Evolutionary conservation across 2,888 invertebrate genomes (phyloP).

Genomic region (Rhorus exstirpatorius): DNA sequence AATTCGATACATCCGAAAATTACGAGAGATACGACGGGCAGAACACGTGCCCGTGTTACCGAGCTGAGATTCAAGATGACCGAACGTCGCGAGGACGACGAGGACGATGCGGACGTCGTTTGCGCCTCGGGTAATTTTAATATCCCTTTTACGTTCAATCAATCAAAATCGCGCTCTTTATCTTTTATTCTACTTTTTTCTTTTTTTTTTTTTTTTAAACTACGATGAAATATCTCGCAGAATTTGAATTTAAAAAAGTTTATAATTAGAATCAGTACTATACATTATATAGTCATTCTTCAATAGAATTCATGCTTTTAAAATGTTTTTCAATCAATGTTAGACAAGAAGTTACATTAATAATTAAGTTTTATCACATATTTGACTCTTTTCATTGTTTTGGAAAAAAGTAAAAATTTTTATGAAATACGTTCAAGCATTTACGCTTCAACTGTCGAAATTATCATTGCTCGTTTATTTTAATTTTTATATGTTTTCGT

Average conservation of each 20-base stretch:
- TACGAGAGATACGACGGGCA: slow-evolving; percentile 49
- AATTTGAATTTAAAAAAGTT: neutral
- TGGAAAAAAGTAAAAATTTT: too few species aligned
- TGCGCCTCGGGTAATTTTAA: slow-evolving; percentile 70
- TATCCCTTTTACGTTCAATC: neutral
- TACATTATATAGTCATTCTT: too few species aligned
- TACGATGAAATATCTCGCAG: neutral
- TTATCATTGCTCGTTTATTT: too few species aligned
- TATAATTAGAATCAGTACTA: too few species aligned
- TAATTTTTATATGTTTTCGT: too few species aligned
- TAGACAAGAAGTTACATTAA: too few species aligned
- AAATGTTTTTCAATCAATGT: too few species aligned
- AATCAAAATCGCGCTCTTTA: neutral
- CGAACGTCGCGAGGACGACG: slow-evolving; percentile 74
- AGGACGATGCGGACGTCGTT: slow-evolving; percentile 73
- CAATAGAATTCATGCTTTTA: too few species aligned
- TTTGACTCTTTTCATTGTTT: too few species aligned
- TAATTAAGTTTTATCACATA: too few species aligned
- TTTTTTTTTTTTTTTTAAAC: neutral
- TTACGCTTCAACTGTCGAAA: too few species aligned
- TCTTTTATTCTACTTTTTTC: neutral
- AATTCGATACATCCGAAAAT: slow-evolving; percentile 77
- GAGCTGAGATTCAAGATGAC: slow-evolving; percentile 81
- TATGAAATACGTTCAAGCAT: too few species aligned
- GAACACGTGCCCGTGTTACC: slow-evolving; percentile 74